A percentile compares a stretch with the other conserved stretches of the same genome.
These are phyloP conservation scores for Leptoteleia sp. DNA, from an alignment of 1,140 invertebrate genomes.

Conservation along the genomic window DNA sequence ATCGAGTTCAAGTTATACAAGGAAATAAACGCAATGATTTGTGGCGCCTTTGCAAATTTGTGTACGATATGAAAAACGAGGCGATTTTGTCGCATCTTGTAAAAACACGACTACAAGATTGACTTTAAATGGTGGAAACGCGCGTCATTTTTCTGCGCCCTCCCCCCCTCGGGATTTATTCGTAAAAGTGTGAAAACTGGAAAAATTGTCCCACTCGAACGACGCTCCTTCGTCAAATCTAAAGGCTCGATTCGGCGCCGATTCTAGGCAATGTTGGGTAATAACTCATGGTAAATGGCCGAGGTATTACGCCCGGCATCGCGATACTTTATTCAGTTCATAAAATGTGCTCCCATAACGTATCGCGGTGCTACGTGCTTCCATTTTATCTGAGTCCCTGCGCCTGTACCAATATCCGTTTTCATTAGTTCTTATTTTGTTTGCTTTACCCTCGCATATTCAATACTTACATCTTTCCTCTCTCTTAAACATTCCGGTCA, in stretches of 20 bases:
- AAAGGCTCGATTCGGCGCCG: constrained; percentile 70
- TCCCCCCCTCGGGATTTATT: constrained; percentile 21
- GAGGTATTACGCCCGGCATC: constrained; percentile 68
- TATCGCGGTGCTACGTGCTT: constrained; percentile 72
- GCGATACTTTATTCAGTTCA: constrained; percentile 78
- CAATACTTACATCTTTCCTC: constrained; percentile 20
- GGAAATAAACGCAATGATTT: constrained; percentile 9
- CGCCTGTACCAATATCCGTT: constrained; percentile 44
- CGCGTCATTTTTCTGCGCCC: constrained; percentile 26
- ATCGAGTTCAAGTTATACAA: too few species aligned
- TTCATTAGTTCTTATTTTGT: constrained; percentile 46
- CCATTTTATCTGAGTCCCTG: constrained; percentile 71
- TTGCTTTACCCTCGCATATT: constrained; percentile 18
- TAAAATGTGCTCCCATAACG: constrained; percentile 75
- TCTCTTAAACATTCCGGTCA: constrained; percentile 2
- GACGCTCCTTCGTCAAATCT: constrained; percentile 48
- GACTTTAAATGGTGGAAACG: constrained; percentile 25
- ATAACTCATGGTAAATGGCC: constrained; percentile 74
- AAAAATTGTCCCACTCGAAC: constrained; percentile 34
- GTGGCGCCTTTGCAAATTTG: background rate
- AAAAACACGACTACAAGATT: constrained; percentile 27
- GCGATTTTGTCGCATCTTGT: constrained; percentile 9
- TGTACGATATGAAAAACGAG: constrained; percentile 20
- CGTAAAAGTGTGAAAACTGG: constrained; percentile 44
- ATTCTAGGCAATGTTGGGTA: constrained; percentile 71